Conservation (phyloP, 92 coral and sea anemone genomes). For the Paramuricea clavata region DNA sequence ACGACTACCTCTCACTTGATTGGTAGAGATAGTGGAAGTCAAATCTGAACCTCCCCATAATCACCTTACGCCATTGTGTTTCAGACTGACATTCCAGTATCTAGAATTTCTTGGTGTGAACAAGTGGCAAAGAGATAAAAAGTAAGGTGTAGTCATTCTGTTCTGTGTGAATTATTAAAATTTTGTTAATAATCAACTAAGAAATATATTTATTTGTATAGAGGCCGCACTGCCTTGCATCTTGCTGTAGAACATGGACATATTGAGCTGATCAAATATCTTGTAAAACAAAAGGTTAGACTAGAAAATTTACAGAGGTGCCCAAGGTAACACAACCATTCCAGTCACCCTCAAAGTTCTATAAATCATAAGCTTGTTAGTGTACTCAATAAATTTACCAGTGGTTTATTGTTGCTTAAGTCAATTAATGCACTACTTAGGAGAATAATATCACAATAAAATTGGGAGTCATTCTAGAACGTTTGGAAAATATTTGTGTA, state of each 20-base stretch:
- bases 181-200: not conserved
- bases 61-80: not conserved
- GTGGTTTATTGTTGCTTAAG: too few species aligned
- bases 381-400: too few species aligned
- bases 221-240: constrained; percentile 91
- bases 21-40: too few species aligned
- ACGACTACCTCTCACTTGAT: too few species aligned
- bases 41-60: too few species aligned
- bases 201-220: not conserved
- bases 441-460: too few species aligned
- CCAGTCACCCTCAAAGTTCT: not conserved
- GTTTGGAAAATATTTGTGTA: not conserved
- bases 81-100: constrained; percentile 87
- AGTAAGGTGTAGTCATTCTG: constrained; percentile 52
- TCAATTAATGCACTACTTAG: too few species aligned
- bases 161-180: not conserved
- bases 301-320: too few species aligned
- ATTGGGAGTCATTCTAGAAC: too few species aligned
- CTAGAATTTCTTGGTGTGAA: constrained; percentile 81
- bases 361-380: too few species aligned
- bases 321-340: too few species aligned
- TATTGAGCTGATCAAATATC: constrained; percentile 75
- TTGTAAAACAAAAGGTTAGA: constrained; percentile 78
- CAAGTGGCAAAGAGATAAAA: constrained; percentile 81
- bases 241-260: constrained; percentile 91